Base-by-base conservation (phyloP, 2,888 invertebrate genomes). In the Eulithis testata region DNA sequence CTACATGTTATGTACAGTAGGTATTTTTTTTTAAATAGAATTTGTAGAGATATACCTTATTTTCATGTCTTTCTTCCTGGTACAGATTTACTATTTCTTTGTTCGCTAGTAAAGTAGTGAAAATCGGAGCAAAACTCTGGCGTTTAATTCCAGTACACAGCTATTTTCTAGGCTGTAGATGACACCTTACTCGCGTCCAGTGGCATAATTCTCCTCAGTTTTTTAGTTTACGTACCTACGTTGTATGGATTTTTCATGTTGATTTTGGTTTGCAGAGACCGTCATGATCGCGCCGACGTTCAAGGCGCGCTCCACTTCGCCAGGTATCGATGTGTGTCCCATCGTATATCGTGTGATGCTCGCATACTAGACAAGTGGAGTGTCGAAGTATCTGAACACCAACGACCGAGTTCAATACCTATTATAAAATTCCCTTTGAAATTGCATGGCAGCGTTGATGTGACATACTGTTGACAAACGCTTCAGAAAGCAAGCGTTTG, bases 201-300 rank as follows among this genome's bases (percentile, higher is more conserved):
- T 54, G 54, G 21, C 21, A 21, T 11, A 14, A n/a, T 14, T 11
- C 21, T 43, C 21, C 27, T 7, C n/a, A n/a, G 54, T 44, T 55
- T 3, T 27, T 43, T 55, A 5, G 8, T 9, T 21, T 54, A 53
- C 14, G 21, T 9, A 12, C n/a, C 8, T 53, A 53, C 9, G 4
- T 6, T n/a, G 14, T 43, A 43, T 43, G 9, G 45, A 31, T 47
- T 61, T 69, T 69, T 69, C 53, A 71, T 69, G 61, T 45, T 86
- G 84, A 82, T 90, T 91, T 84, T 91, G 83, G 84, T 91, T 95
- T 94, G 74, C 95, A 95, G 95, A 95, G 88, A 93, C 94, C 88
- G 94, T 94, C 90, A 96, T 95, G 95, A 95, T 96, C 85, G 94
- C 95, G 76, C 97, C 97, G 76, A 96, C 95, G 86, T 97, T 97